phyloP scores from a whole-genome alignment of 2,797 vertebrate genomes.

The Lateolabrax maculatus region DNA sequence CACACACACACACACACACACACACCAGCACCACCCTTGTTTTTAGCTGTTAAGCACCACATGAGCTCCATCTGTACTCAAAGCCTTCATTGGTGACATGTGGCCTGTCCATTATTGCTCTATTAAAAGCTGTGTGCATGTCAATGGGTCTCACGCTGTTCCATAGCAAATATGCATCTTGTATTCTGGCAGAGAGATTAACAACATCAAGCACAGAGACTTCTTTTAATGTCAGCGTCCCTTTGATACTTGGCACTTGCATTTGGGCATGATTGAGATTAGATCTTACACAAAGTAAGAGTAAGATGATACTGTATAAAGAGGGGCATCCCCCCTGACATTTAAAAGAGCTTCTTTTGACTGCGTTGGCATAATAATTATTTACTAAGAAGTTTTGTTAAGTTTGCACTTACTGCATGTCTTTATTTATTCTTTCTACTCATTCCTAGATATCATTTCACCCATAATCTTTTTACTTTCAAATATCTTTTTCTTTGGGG shows the following conservation, averaged over 20 bases:
- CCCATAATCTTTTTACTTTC: slow-evolving; percentile 19
- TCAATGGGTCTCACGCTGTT: slow-evolving; percentile 75
- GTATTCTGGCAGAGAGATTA: slow-evolving; percentile 77
- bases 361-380: slow-evolving; percentile 53
- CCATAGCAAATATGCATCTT: slow-evolving; percentile 69
- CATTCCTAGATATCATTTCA: background rate
- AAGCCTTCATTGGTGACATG: slow-evolving; percentile 72
- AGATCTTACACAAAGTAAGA: slow-evolving; percentile 65
- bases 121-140: slow-evolving; percentile 73
- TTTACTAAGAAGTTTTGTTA: slow-evolving; percentile 52
- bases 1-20: slow-evolving; percentile 31
- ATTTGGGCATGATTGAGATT: slow-evolving; percentile 61
- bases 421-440: slow-evolving; percentile 18
- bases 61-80: slow-evolving; percentile 78
- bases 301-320: slow-evolving; percentile 46
- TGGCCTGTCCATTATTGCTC: slow-evolving; percentile 78
- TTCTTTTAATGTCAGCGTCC: slow-evolving; percentile 74
- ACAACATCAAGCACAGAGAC: slow-evolving; percentile 72
- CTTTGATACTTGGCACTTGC: slow-evolving; percentile 72
- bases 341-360: slow-evolving; percentile 50
- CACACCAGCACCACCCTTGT: slow-evolving; percentile 33
- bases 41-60: slow-evolving; percentile 71
- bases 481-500: slow-evolving; percentile 19
- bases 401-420: slow-evolving; percentile 3
- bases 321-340: slow-evolving; percentile 52